Conservation (phyloP, 2,888 invertebrate genomes). For the Drosophila pseudotalamancana region DNA sequence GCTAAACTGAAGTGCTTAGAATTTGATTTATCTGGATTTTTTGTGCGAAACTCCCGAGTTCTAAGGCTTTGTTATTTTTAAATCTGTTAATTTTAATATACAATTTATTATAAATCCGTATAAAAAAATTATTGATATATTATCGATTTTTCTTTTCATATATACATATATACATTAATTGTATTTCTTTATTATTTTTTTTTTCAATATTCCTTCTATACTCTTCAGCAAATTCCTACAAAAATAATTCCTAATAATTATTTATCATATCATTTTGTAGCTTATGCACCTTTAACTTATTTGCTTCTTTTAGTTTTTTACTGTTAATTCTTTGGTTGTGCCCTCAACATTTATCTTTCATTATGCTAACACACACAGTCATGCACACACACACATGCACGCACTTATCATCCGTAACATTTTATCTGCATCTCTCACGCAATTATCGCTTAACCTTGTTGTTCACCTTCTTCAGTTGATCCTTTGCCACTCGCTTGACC, state of each 20-base stretch:
- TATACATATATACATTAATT: too few species aligned
- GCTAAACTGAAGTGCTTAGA: too few species aligned
- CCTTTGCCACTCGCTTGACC: constrained; percentile 39
- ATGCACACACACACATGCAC: neutral
- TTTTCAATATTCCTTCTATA: too few species aligned
- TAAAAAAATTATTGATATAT: neutral
- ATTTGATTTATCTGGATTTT: too few species aligned
- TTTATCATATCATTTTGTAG: neutral
- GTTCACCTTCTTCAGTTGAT: constrained; percentile 21
- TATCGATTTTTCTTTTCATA: too few species aligned
- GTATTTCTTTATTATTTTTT: too few species aligned
- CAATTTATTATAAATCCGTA: neutral
- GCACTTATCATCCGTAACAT: neutral
- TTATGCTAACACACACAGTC: neutral
- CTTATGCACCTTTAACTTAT: neutral
- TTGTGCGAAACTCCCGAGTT: too few species aligned
- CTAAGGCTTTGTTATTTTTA: too few species aligned
- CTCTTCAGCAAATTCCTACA: too few species aligned
- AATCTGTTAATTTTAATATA: too few species aligned
- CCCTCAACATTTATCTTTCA: neutral
- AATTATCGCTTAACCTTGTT: constrained; percentile 29
- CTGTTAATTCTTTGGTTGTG: neutral
- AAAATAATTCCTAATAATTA: too few species aligned
- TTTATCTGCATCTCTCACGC: constrained; percentile 10
- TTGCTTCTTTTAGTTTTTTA: neutral